Evolutionary conservation across 2,797 vertebrate genomes (phyloP), one percentile per base, ranked within the genome.

Genomic region (Manis crassicaudata): DNA sequence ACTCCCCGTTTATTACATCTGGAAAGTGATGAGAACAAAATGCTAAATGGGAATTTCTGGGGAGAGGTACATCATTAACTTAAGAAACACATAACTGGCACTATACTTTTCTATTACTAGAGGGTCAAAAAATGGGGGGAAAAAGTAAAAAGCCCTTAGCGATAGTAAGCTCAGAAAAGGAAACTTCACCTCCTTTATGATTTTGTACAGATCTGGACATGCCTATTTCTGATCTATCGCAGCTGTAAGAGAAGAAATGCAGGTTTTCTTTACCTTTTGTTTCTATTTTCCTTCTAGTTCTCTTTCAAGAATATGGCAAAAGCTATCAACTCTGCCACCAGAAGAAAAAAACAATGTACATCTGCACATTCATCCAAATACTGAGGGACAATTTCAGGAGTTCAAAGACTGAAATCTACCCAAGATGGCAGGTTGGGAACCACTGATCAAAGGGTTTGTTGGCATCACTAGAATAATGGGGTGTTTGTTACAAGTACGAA

Each of bases 381-480:
- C 54, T 50, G 43, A 23, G 10, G 29, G 16, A 32, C 17, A 86
- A 76, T 80, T 89, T 94, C 65, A 95, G 43, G 54, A 12, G 32
- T 63, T 97, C 77, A 83, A 7, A 77, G 29, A 65, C 70, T 85
- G 65, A 96, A 90, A 91, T 77, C 52, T 70, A 17, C 68, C 67
- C 88, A 88, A 83, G 32, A 83, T 54, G 50, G 82, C 23, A 85
- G 68, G 35, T 85, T 93, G 82, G 76, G 40, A 93, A 86, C 27
- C 37, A 7, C 1, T 50, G 40, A 95, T 79, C 82, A 89, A 94
- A 96, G 46, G 1, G 18, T 62, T 91, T 93, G 29, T 65, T 94
- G 80, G 35, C 27, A 81, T 92, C 46, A 46, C 82, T 86, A 81
- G 90, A 95, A 91, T 67, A 97, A 97, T 84, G n/a, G 88, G 17